Evolutionary conservation across 2,888 invertebrate species (phyloP), one percentile per base, ranked within the genome.

Genomic region (Bellardia bayeri): DNA sequence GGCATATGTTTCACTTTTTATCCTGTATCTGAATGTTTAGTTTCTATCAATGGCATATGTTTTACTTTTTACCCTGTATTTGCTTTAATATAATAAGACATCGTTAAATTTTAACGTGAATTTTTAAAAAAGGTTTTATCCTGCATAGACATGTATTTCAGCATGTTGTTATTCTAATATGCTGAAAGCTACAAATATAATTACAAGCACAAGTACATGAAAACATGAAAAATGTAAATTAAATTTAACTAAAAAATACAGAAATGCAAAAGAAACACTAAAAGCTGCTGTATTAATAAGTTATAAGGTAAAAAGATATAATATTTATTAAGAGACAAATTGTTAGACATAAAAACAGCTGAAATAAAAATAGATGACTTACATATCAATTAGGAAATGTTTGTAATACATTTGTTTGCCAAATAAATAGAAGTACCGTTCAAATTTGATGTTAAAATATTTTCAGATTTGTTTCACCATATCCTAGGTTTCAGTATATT

Each of bases 101-200:
- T 82, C 69, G 51, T 82, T 82, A 76, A 76, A 76, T 63, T 68
- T 14, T 68, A 68, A 68, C 75, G 75, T 75, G 82, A 42, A 40
- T 40, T 82, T 75, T 30, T 0, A 9, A 63, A 69, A 69, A 69
- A 83, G 30, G 13, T 68, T 68, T 82, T 68, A 69, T 63, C 69
- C 54, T 71, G 76, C 61, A 71, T 71, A 83, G 76, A 76, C 76
- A 76, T 76, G 76, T 61, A 76, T 37, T 74, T 74, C 30, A 74
- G 37, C 45, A 82, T 71, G 80, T 40, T 71, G 61, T 72, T 64
- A 54, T 72, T 72, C 30, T 72, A 72, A 68, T 75, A 58, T 37
- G 76, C 82, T 76, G 42, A 76, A 76, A 83, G 82, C 76, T 45
- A 71, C 37, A 83, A 83, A 83, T 83, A 23, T 63, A 83, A 83